Percentiles rank a stretch among this genome's conserved stretches.
Evolutionary conservation across 2,113 vertebrate species (phyloP).

Genomic region (Myotis yumanensis): DNA sequence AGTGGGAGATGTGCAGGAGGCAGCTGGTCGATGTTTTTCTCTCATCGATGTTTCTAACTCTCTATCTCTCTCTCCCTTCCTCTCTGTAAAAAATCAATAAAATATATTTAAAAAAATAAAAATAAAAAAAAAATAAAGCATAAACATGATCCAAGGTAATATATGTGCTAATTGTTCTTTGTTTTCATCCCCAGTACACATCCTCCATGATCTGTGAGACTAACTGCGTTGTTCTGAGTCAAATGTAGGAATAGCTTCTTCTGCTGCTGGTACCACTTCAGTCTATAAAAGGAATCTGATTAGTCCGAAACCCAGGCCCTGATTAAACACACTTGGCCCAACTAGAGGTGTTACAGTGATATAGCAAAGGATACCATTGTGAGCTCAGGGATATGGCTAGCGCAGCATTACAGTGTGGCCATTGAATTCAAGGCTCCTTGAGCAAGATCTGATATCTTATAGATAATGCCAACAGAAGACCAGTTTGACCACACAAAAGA

Average conservation of each 20-base stretch:
- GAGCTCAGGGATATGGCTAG: neutral
- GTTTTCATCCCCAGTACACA: neutral
- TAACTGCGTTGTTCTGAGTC: neutral
- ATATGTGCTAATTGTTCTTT: slow-evolving; percentile 36
- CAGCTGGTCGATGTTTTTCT: too few relatives aligned
- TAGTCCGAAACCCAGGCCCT: neutral
- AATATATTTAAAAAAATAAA: too few relatives aligned
- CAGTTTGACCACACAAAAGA: neutral
- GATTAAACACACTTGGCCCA: neutral
- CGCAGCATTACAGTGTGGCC: neutral
- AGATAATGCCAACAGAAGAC: neutral
- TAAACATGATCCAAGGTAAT: slow-evolving; percentile 43
- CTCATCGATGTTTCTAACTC: too few relatives aligned
- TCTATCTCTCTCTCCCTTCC: too few relatives aligned
- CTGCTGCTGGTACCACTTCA: neutral
- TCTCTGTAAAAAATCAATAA: too few relatives aligned
- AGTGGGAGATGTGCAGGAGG: too few relatives aligned
- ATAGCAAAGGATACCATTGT: neutral
- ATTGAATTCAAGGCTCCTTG: neutral
- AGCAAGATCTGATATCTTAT: neutral
- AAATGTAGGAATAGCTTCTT: neutral
- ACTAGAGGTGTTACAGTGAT: neutral
- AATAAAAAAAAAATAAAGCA: too few relatives aligned
- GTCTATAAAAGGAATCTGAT: neutral
- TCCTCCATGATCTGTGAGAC: neutral